Evolutionary conservation across 2,888 invertebrate species (phyloP), one percentile per base, ranked within the genome.

Genomic region (Parasteatoda lunata): DNA sequence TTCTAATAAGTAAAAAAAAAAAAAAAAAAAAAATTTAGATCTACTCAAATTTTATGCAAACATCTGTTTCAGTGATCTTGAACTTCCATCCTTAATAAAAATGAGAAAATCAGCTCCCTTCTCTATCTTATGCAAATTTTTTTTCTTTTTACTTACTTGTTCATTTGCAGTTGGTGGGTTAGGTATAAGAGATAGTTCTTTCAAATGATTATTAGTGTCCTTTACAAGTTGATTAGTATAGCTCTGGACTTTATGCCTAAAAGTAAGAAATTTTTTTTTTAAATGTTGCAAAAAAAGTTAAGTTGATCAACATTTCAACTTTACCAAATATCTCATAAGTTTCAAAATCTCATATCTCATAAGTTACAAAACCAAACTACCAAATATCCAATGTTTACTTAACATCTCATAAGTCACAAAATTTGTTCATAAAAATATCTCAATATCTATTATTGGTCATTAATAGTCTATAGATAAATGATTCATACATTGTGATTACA

Each of bases 141-240:
- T 30, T 30, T 49, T 11, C 15, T 30, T 30, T 49, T 11, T 48
- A 51, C 83, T 89, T 84, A 91, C 91, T 90, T 91, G 91, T 91
- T 95, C 95, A 89, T 94, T 94, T 65, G 93, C 94, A 0, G 93
- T 93, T 5, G 92, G 91, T 47, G 94, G 93, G 4, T 93, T 91
- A 1, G 94, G 93, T 89, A 95, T 49, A 8, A 76, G 77, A 11
- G 91, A 90, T 80, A 98, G 93, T 89, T 97, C 96, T 93, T 96
- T 96, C 89, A 98, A 93, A 92, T 96, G 95, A 64, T 95, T 94
- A 90, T 95, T 97, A 0, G 98, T 98, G 91, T 98, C 98, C 91
- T 97, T 97, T 0, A 96, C 97, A 91, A 98, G 92, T 91, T 97
- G 97, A 91, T 98, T 97, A 0, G 98, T 98, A 92, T 98, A 97